These are phyloP conservation scores for Xenopus laevis DNA, from an alignment of 2,113 vertebrate genomes.

Conservation along the genomic window DNA sequence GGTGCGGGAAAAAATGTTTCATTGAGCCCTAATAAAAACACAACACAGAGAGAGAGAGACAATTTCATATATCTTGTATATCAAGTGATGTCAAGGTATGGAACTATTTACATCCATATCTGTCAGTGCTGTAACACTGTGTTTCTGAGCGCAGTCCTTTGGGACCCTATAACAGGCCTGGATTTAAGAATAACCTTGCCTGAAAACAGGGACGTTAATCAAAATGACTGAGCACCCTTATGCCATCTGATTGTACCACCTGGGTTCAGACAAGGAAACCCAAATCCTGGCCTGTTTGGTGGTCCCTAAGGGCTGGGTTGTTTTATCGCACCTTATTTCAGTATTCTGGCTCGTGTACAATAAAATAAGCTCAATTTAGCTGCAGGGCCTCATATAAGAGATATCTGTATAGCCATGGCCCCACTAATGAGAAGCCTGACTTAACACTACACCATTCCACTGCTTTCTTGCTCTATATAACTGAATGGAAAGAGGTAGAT, in stretches of 20 bases:
- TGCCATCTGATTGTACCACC: not conserved
- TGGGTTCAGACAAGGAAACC: not conserved
- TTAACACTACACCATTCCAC: no score
- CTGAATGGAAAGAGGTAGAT: no score
- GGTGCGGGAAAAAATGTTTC: not conserved
- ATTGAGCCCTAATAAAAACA: not conserved
- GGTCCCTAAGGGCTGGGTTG: not conserved
- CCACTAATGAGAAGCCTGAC: no score
- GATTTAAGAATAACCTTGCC: constrained; percentile 1
- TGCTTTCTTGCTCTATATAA: no score
- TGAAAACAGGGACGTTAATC: not conserved
- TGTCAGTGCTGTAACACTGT: not conserved
- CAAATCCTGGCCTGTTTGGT: not conserved
- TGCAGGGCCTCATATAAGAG: no score
- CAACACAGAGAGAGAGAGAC: not conserved
- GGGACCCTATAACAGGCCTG: not conserved
- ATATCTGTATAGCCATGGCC: no score
- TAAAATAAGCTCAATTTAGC: not conserved
- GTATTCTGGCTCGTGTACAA: not conserved
- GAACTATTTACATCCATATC: not conserved
- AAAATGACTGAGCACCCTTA: not conserved
- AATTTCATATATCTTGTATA: not conserved
- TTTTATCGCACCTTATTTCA: no score
- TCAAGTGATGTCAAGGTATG: not conserved
- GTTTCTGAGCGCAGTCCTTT: not conserved